Conservation (phyloP, 2,888 invertebrate genomes). For the Chrysolina oricalcia region DNA sequence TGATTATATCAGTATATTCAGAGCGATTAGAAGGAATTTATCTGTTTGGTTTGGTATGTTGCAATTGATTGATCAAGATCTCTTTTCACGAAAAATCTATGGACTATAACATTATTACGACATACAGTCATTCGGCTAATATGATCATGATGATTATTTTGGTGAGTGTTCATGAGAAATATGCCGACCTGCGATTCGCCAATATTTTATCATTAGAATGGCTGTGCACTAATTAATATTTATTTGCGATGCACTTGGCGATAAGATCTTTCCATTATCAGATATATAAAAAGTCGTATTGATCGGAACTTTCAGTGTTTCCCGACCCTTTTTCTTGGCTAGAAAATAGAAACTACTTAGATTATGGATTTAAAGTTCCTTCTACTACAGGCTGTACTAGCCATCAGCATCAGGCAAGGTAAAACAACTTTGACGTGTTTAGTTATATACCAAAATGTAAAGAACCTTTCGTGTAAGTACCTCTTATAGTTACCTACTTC, state of each 20-base stretch:
- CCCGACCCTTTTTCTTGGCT: neutral
- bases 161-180: neutral
- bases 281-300: neutral
- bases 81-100: no score
- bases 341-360: neutral
- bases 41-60: no score
- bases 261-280: neutral
- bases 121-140: neutral
- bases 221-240: neutral
- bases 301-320: neutral
- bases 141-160: neutral
- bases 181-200: neutral
- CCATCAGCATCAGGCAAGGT: conserved; percentile 5
- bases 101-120: no score
- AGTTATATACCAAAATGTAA: neutral
- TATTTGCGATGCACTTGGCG: neutral
- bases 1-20: no score
- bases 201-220: neutral
- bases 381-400: neutral
- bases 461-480: neutral
- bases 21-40: no score
- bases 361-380: neutral
- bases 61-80: no score
- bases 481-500: no score
- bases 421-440: neutral